phyloP scores from a whole-genome alignment of 2,797 vertebrate species.

The Heterohyrax brucei region DNA sequence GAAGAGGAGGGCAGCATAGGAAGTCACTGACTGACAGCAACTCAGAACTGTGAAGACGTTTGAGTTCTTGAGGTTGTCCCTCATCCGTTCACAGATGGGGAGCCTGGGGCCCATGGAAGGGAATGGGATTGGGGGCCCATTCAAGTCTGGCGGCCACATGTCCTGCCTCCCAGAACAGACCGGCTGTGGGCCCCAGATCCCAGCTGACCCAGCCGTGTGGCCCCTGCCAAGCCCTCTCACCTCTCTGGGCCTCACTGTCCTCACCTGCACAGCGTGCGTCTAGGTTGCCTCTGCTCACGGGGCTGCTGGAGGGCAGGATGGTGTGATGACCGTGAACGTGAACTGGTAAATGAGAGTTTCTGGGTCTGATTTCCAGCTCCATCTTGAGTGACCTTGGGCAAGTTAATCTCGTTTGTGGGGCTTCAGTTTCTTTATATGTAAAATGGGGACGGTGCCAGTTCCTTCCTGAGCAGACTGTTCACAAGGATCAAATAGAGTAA shows the following conservation, averaged over 20 bases:
- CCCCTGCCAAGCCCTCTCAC: background rate
- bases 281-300: background rate
- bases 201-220: too few species aligned
- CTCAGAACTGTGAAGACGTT: background rate
- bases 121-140: background rate
- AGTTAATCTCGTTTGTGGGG: background rate
- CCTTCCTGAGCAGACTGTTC: background rate
- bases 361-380: background rate
- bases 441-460: background rate
- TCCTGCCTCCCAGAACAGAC: background rate
- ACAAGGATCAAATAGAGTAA: background rate
- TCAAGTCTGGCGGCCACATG: too few species aligned
- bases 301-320: background rate
- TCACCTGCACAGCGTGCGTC: background rate
- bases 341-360: background rate
- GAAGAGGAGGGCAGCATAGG: accelerated
- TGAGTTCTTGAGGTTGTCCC: background rate
- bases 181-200: background rate
- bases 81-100: background rate
- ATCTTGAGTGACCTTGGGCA: background rate
- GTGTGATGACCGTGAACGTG: background rate
- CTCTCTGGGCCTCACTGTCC: background rate
- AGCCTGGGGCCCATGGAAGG: background rate
- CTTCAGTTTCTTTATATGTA: background rate
- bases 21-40: background rate